Evolutionary conservation across 2,888 invertebrate species (phyloP).

Genomic region (Diarsia mendica): DNA sequence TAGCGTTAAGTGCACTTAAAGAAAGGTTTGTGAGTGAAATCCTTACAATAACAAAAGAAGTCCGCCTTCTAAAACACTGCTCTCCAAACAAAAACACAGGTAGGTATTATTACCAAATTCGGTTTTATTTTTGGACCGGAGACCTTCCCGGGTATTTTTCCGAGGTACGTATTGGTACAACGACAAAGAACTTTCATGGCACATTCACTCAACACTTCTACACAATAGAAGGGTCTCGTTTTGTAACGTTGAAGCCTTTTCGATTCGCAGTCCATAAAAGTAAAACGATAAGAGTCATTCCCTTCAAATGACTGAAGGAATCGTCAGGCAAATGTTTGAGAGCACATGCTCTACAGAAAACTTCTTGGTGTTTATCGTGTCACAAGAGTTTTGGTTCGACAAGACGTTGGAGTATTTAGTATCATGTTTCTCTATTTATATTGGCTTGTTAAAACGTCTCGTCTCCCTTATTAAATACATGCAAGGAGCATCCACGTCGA

Average conservation of each 20-base stretch:
- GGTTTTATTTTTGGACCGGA: slow-evolving; percentile 67
- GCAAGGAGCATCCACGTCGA: slow-evolving; percentile 77
- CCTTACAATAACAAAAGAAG: slow-evolving; percentile 57
- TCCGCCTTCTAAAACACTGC: slow-evolving; percentile 47
- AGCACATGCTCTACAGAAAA: slow-evolving; percentile 71
- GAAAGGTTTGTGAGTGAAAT: slow-evolving; percentile 52
- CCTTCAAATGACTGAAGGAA: slow-evolving; percentile 85
- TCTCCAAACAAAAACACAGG: slow-evolving; percentile 52
- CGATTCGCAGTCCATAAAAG: slow-evolving; percentile 87
- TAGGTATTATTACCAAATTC: slow-evolving; percentile 58
- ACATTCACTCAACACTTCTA: slow-evolving; percentile 82
- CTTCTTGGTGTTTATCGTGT: slow-evolving; percentile 78
- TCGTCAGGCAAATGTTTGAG: slow-evolving; percentile 81
- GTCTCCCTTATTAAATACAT: slow-evolving; percentile 73
- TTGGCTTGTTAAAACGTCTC: slow-evolving; percentile 77
- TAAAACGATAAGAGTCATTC: slow-evolving; percentile 87
- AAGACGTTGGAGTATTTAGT: slow-evolving; percentile 79
- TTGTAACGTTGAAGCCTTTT: slow-evolving; percentile 84
- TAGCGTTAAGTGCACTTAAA: slow-evolving; percentile 57
- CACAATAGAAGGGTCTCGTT: slow-evolving; percentile 87
- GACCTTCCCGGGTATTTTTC: slow-evolving; percentile 68
- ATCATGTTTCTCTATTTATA: slow-evolving; percentile 80
- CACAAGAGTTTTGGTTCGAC: slow-evolving; percentile 79
- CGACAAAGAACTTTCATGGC: slow-evolving; percentile 81
- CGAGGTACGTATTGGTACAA: slow-evolving; percentile 75